phyloP scores from a whole-genome alignment of 2,113 vertebrate genomes.

The Eolophus roseicapilla region DNA sequence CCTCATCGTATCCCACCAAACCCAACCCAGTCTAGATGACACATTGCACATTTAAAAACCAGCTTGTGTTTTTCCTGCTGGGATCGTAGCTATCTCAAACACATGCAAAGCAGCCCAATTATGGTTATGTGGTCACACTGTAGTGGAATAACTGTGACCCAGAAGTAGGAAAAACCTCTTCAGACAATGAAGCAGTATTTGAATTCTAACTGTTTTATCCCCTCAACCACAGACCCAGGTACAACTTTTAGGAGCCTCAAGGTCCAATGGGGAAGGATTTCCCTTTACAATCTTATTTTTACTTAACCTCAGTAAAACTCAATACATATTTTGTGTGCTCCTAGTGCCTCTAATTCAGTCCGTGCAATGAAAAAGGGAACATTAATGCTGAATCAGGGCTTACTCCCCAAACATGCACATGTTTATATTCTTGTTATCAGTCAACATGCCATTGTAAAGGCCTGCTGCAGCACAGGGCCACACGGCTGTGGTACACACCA shows the following conservation, averaged over 20 bases:
- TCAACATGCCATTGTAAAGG: background rate
- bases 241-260: background rate
- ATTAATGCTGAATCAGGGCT: slow-evolving; percentile 2
- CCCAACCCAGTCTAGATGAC: background rate
- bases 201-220: background rate
- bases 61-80: slow-evolving; percentile 16
- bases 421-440: background rate
- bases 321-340: background rate
- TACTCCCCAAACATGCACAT: background rate
- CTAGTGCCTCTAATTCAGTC: background rate
- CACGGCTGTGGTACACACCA: background rate
- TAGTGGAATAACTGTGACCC: background rate
- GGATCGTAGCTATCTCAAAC: background rate
- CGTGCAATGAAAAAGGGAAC: background rate
- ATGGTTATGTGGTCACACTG: slow-evolving; percentile 35
- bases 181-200: background rate
- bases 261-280: background rate
- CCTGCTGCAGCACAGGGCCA: background rate
- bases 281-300: background rate
- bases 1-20: background rate
- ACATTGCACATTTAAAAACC: background rate
- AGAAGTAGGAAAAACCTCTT: slow-evolving; percentile 8
- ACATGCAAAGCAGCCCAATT: slow-evolving; percentile 46
- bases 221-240: background rate
- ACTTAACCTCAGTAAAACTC: background rate